Base-by-base conservation (phyloP, 2,113 vertebrate species). In the Etheostoma spectabile region DNA sequence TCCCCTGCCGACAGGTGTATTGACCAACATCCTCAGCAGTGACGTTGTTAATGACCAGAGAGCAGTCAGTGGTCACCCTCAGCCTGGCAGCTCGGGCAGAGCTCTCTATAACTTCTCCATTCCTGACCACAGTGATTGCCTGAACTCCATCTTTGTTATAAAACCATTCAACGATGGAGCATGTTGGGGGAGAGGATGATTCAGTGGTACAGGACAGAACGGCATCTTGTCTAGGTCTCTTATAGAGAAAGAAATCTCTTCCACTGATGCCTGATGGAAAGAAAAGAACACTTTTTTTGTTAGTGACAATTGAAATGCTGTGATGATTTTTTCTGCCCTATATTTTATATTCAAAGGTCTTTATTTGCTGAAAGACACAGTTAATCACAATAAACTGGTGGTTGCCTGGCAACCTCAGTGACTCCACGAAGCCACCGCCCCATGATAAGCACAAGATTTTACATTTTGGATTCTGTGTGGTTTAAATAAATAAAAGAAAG, bases 71-170 rank as follows among this genome's bases (percentile, higher is more conserved):
- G 62, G 1, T 10, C 74, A 91, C 1, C 11, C 19, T 74, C 49
- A 8, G 49, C 6, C 85, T 64, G 21, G 6, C 21, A 1, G 45
- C 78, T 71, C 51, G 33, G 8, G 8, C 3, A 3, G 48, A 55
- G 16, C 0, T n/a, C 11, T 16, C 0, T 0, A 0, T 0, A 0
- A 85, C 30, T 0, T 42, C 24, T 21, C 73, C 79, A 0, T 14
- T 1, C 0, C 0, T 0, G 4, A 65, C 30, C 15, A 1, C 22
- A 2, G 0, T 0, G 0, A 16, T 0, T 3, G 52, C 4, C 0
- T 0, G 0, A 30, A 0, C 0, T 4, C 0, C 0, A 8, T 51
- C 6, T 38, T 0, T 59, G 27, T 4, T 51, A 56, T 60, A 71
- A 21, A 83, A 0, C 89, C 86, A 90, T 6, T 0, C 0, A 18